These are phyloP conservation scores for Conistra vaccinii DNA, from an alignment of 2,888 invertebrate species.

Conservation along the genomic window DNA sequence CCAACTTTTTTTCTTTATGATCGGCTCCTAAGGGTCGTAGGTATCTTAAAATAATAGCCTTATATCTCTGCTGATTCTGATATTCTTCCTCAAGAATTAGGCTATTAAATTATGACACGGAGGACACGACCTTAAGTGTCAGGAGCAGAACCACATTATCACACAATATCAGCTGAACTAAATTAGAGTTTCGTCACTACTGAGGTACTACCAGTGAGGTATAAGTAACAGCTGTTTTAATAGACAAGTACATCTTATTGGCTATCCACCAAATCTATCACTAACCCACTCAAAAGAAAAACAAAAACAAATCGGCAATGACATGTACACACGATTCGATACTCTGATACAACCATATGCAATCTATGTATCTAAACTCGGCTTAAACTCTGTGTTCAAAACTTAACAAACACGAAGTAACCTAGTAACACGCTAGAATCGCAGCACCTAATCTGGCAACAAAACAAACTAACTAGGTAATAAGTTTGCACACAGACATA, in stretches of 20 bases:
- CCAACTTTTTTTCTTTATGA: too few species aligned
- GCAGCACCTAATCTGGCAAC: slow-evolving; percentile 32
- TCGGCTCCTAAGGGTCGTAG: too few species aligned
- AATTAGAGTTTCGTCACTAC: not conserved
- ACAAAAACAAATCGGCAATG: not conserved
- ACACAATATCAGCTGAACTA: not conserved
- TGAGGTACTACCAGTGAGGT: too few species aligned
- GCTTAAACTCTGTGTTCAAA: not conserved
- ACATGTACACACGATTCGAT: not conserved
- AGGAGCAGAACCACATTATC: not conserved
- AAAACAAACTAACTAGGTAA: slow-evolving; percentile 42
- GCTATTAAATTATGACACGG: not conserved
- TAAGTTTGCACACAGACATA: slow-evolving; percentile 48
- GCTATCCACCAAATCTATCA: slow-evolving; percentile 5
- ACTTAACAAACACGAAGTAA: slow-evolving; percentile 2
- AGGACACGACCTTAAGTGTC: not conserved
- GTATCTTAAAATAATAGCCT: too few species aligned
- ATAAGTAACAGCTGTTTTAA: slow-evolving; percentile 5
- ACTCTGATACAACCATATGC: not conserved
- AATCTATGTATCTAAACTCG: not conserved
- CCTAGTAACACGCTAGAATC: slow-evolving; percentile 21
- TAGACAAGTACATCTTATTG: slow-evolving; percentile 12
- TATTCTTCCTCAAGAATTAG: too few species aligned
- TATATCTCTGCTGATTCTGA: too few species aligned
- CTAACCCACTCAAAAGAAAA: not conserved